Percentiles rank a stretch among this genome's conserved stretches.
phyloP scores from a whole-genome alignment of 2,113 vertebrate genomes.

The Stomatorhinus ivindoensis region DNA sequence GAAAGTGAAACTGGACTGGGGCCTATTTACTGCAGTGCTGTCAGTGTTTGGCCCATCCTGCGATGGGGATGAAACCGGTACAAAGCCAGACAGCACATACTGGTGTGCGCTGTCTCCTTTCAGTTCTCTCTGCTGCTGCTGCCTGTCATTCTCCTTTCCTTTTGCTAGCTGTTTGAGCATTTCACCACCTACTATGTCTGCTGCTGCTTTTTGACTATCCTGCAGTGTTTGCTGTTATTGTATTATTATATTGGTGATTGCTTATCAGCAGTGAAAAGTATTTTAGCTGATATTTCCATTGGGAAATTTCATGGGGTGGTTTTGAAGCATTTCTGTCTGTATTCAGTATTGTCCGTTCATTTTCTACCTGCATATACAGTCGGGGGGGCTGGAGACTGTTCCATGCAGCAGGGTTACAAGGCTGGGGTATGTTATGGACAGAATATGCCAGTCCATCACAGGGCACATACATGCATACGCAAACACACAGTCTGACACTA shows the following conservation, averaged over 20 bases:
- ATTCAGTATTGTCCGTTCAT: neutral
- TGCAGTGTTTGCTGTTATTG: neutral
- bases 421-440: neutral
- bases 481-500: neutral
- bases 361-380: neutral
- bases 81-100: neutral
- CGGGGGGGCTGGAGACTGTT: neutral
- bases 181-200: neutral
- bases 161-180: neutral
- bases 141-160: neutral
- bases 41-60: neutral
- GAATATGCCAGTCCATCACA: neutral
- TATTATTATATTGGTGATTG: neutral
- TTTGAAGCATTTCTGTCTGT: neutral
- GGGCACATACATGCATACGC: neutral
- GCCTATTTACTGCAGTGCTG: neutral
- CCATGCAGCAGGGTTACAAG: neutral
- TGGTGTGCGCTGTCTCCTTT: neutral
- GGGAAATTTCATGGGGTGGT: neutral
- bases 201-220: neutral
- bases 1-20: neutral
- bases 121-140: neutral
- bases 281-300: neutral
- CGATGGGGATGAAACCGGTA: neutral
- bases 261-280: neutral